These are phyloP conservation scores for Rhinogobio ventralis DNA, from an alignment of 2,797 vertebrate genomes.

Conservation along the genomic window DNA sequence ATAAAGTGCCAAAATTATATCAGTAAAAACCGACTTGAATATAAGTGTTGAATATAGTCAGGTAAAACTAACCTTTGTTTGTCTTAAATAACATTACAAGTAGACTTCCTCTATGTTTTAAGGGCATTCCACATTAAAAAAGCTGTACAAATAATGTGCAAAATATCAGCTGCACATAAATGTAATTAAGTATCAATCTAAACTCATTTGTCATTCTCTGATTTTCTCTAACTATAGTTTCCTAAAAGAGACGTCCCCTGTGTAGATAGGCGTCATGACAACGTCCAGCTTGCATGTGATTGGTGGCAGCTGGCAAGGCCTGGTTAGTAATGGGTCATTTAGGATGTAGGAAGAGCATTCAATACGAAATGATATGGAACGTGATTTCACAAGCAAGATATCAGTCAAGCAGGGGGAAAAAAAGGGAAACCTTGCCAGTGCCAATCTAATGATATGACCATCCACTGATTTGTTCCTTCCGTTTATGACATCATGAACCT, in stretches of 20 bases:
- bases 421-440: neutral
- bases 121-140: neutral
- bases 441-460: slow-evolving; percentile 3
- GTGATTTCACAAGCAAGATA: slow-evolving; percentile 36
- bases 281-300: slow-evolving; percentile 65
- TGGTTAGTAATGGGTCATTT: slow-evolving; percentile 70
- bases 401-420: slow-evolving; percentile 7
- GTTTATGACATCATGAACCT: neutral
- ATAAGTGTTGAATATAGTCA: neutral
- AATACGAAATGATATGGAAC: slow-evolving; percentile 28
- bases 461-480: neutral
- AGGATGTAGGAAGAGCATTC: slow-evolving; percentile 65
- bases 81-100: neutral
- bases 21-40: neutral
- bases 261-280: slow-evolving; percentile 62
- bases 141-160: neutral
- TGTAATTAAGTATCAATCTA: slow-evolving; percentile 20
- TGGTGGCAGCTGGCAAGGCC: slow-evolving; percentile 77
- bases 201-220: slow-evolving; percentile 58
- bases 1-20: neutral
- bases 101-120: neutral
- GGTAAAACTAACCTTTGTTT: neutral
- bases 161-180: neutral
- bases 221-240: neutral
- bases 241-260: slow-evolving; percentile 63